Evolutionary conservation across 2,113 vertebrate genomes (phyloP).

Genomic region (Pandion haliaetus): DNA sequence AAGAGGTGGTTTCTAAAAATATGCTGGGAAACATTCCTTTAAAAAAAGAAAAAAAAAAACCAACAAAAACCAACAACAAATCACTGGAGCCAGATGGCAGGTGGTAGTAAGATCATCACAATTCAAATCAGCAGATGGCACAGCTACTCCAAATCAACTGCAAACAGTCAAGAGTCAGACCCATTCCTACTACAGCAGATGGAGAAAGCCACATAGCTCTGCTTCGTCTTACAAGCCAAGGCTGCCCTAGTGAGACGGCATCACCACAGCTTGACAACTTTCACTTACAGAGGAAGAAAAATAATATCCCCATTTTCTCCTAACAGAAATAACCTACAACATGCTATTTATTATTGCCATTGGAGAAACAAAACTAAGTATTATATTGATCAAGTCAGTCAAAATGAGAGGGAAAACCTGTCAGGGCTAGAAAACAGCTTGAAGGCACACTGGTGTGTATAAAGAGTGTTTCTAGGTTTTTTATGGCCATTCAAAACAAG

Average conservation of each 20-base stretch:
- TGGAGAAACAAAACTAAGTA: not conserved
- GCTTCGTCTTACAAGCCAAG: not conserved
- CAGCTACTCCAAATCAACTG: not conserved
- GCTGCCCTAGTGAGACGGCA: not conserved
- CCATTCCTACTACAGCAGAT: conserved; percentile 21
- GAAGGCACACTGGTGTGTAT: not conserved
- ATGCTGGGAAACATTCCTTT: not conserved
- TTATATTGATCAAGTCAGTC: not conserved
- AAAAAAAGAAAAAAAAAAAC: not conserved
- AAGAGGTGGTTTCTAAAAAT: conserved; percentile 32
- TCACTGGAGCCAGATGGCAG: conserved; percentile 45
- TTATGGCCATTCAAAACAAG: not conserved
- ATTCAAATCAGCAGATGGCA: conserved; percentile 54
- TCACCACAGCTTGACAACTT: not conserved
- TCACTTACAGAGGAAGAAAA: not conserved
- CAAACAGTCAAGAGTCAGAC: conserved; percentile 8
- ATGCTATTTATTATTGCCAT: not conserved
- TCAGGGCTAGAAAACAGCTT: not conserved
- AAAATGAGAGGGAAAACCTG: not conserved
- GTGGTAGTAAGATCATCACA: not conserved
- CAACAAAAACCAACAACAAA: not conserved
- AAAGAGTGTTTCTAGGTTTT: not conserved
- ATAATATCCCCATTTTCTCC: not conserved
- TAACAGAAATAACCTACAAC: not conserved
- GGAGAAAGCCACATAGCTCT: not conserved